These are phyloP conservation scores for Metopolophium dirhodum DNA, from an alignment of 1,140 invertebrate species.

Conservation along the genomic window DNA sequence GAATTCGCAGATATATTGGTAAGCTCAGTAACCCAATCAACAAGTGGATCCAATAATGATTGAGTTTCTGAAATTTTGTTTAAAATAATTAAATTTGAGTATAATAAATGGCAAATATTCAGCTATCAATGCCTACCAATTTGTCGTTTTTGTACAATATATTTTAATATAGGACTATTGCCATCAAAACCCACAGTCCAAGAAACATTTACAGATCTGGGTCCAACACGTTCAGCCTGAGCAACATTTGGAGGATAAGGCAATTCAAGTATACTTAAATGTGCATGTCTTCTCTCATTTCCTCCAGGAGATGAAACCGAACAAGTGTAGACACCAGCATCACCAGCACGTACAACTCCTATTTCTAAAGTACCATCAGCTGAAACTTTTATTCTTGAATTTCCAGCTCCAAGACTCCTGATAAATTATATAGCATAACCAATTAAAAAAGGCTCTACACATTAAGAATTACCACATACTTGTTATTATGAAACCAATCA, in stretches of 20 bases:
- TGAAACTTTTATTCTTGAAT: slow-evolving; percentile 74
- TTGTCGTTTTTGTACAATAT: slow-evolving; percentile 88
- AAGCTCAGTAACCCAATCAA: slow-evolving; percentile 88
- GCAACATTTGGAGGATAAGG: slow-evolving; percentile 91
- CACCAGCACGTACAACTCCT: slow-evolving; percentile 78
- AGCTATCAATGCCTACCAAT: slow-evolving; percentile 64
- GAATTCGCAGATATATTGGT: slow-evolving; percentile 83
- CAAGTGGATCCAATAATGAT: slow-evolving; percentile 71
- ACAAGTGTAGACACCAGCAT: slow-evolving; percentile 83
- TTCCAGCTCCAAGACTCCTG: slow-evolving; percentile 61
- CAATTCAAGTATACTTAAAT: slow-evolving; percentile 88
- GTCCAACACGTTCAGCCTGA: slow-evolving; percentile 72
- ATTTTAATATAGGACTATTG: slow-evolving; percentile 92
- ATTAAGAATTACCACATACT: slow-evolving; percentile 67
- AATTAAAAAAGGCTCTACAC: neutral
- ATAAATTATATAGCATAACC: neutral
- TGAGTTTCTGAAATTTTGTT: slow-evolving; percentile 42
- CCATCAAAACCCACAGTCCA: slow-evolving; percentile 97
- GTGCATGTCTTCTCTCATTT: slow-evolving; percentile 86
- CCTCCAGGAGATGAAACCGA: slow-evolving; percentile 85
- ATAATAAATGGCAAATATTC: neutral
- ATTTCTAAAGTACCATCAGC: slow-evolving; percentile 82
- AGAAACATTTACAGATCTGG: slow-evolving; percentile 81
- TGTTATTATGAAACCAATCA: slow-evolving; percentile 88
- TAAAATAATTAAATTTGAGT: neutral